A percentile compares a stretch with the other conserved stretches of the same genome.
Conservation (phyloP, 2,888 invertebrate species). For the Diploptera punctata region DNA sequence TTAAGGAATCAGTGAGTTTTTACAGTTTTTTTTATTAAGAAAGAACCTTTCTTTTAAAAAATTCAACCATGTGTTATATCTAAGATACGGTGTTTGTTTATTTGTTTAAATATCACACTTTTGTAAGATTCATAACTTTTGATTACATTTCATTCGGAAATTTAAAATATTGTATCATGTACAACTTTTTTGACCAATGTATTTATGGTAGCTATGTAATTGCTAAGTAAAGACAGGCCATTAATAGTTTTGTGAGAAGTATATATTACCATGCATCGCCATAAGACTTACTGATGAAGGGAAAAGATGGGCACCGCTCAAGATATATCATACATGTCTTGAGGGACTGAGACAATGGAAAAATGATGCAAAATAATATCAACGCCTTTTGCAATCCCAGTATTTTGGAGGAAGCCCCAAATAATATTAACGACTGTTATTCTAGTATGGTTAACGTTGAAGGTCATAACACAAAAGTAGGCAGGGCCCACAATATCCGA, state of each 20-base stretch:
- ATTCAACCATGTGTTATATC: too few species aligned
- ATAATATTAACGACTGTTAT: background rate
- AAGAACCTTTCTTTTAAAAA: too few species aligned
- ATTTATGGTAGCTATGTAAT: slow-evolving; percentile 2
- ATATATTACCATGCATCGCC: background rate
- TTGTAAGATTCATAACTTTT: too few species aligned
- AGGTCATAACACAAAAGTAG: background rate
- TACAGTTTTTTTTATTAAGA: too few species aligned
- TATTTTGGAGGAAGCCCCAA: background rate
- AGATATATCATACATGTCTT: background rate
- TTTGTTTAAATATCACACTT: too few species aligned
- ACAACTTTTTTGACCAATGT: too few species aligned
- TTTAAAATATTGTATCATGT: too few species aligned
- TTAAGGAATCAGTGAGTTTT: too few species aligned
- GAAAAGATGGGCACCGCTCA: background rate
- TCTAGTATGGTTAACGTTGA: background rate
- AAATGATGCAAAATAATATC: background rate
- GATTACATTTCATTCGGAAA: too few species aligned
- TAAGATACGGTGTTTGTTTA: too few species aligned
- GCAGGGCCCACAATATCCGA: background rate
- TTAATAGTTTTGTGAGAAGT: background rate
- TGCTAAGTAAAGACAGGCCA: background rate
- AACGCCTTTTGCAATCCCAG: background rate
- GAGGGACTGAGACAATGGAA: background rate
- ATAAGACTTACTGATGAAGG: background rate